A percentile compares a stretch with the other conserved stretches of the same genome.
Conservation (phyloP, 1,140 invertebrate species). For the Drosophila albomicans region DNA sequence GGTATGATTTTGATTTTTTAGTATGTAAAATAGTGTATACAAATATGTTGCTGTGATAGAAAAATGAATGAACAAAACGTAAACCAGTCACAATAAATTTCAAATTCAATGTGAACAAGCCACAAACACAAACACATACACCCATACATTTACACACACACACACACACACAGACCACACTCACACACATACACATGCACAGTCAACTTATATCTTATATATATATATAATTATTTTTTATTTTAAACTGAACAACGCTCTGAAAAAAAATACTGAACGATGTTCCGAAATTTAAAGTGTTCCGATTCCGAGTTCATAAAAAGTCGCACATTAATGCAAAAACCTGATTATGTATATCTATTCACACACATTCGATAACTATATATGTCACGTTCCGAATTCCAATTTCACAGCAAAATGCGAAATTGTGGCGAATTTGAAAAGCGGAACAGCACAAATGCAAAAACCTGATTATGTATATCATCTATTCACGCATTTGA, state of each 20-base stretch:
- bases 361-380: constrained; percentile 2
- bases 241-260: not conserved
- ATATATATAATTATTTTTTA: constrained; percentile 8
- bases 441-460: constrained; percentile 4
- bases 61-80: constrained; percentile 73
- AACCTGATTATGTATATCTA: constrained; percentile 49
- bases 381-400: not conserved
- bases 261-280: not conserved
- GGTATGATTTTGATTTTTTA: constrained; percentile 37
- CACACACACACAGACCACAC: constrained; percentile 13
- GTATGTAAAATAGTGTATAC: constrained; percentile 73
- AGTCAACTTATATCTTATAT: constrained; percentile 11
- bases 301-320: constrained; percentile 1
- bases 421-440: not conserved
- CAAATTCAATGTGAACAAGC: constrained; percentile 53
- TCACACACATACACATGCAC: constrained; percentile 25
- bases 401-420: not conserved
- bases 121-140: constrained; percentile 18
- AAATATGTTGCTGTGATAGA: constrained; percentile 81
- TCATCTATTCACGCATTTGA: too few relatives aligned
- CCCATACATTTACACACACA: constrained; percentile 15
- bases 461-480: too few relatives aligned
- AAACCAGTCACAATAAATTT: constrained; percentile 75
- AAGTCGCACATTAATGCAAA: constrained; percentile 16
- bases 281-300: not conserved